These are phyloP conservation scores for Melinaea menophilus DNA, from an alignment of 2,888 invertebrate genomes.

Conservation along the genomic window DNA sequence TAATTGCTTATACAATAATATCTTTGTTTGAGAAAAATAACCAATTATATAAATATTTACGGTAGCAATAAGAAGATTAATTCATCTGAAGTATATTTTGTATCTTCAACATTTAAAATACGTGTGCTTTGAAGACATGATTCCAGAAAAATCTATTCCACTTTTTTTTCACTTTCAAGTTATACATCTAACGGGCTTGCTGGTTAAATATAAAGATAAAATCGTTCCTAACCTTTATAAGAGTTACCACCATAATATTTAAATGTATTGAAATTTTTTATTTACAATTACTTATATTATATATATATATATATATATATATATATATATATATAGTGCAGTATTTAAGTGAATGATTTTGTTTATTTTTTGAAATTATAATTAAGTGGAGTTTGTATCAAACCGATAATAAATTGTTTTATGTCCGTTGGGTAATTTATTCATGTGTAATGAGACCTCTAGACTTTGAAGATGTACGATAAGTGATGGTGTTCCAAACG, in stretches of 20 bases:
- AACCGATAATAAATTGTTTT: background rate
- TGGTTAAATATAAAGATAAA: background rate
- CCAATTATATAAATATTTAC: too few relatives aligned
- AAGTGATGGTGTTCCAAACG: too few relatives aligned
- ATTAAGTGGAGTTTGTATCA: background rate
- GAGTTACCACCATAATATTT: too few relatives aligned
- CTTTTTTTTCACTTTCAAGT: too few relatives aligned
- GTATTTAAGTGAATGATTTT: background rate
- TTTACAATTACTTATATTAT: background rate
- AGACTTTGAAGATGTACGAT: background rate
- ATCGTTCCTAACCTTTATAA: too few relatives aligned
- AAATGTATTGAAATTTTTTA: background rate
- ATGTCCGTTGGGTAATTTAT: background rate
- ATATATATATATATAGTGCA: background rate
- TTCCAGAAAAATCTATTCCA: too few relatives aligned
- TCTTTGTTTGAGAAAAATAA: too few relatives aligned
- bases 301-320: background rate
- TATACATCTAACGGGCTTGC: too few relatives aligned
- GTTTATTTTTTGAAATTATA: constrained; percentile 3
- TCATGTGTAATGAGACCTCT: constrained; percentile 3
- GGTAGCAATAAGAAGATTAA: too few relatives aligned
- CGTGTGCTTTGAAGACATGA: constrained; percentile 3
- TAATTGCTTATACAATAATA: too few relatives aligned
- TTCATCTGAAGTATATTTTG: background rate
- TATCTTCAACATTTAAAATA: background rate